Evolutionary conservation across 2,888 invertebrate genomes (phyloP), one percentile per base, ranked within the genome.

Genomic region (Stenoptilia bipunctidactyla): DNA sequence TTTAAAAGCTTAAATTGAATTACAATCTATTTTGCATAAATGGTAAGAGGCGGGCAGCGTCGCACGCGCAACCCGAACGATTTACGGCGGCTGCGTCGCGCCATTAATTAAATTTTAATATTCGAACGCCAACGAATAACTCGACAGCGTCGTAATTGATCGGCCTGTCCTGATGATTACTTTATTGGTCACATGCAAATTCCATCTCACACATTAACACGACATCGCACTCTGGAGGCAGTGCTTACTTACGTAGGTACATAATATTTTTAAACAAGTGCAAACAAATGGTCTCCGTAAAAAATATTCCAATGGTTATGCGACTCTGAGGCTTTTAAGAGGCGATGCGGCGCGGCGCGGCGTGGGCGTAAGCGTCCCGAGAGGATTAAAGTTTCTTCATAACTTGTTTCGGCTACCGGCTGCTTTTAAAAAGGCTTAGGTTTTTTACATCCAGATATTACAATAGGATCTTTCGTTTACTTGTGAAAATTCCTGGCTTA

Each of bases 51-150:
- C 59, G 55, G n/a, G n/a, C n/a, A n/a, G n/a, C 47, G 44, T 43
- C 41, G 47, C 46, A 47, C 34, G 52, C 51, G 49, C 49, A 45
- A 53, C 51, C 48, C 49, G 46, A 54, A 50, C 56, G 47, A 65
- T 51, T 56, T 58, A 59, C 55, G 58, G 55, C 52, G 53, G 20
- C 20, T 48, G 48, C 61, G 52, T 48, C 54, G 56, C 55, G 58
- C 63, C 68, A 71, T 76, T 71, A 75, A 79, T 82, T 79, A 74
- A 73, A 66, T 64, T 76, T 79, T 75, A 80, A 75, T 76, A 73
- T 77, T 68, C 73, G 67, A 69, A 66, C 60, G 57, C 61, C 55
- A 61, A 58, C 64, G 69, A 69, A 67, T 65, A 20, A 20, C 20
- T 69, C 66, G 55, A 65, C 63, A 55, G 58, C 55, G 52, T 51